Base-by-base conservation (phyloP, 2,113 vertebrate species). In the Apus apus region DNA sequence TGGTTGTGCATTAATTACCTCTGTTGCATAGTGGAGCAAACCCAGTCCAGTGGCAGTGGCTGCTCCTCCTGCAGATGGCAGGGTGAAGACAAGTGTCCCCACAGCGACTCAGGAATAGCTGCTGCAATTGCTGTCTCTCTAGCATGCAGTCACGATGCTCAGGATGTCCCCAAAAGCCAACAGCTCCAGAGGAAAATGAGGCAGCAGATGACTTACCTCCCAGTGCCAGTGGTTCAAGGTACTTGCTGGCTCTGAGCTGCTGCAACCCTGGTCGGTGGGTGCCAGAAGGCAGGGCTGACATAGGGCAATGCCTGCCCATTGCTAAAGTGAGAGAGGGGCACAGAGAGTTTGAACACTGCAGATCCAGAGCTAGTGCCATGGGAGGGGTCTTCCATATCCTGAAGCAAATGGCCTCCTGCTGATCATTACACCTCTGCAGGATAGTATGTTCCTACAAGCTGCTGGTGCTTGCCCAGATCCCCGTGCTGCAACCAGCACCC, bases 401-500 rank as follows among this genome's bases (percentile, higher is more conserved):
- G 56, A 57, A 30, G 22, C 2, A 1, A 85, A 79, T 5, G 18
- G 30, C 11, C 30, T 64, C 32, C 61, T 70, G 27, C 64, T 57
- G 40, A 46, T 34, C 13, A 19, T 27, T 7, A 51, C 50, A 23
- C 46, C 40, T 60, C 58, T 43, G 71, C 85, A 74, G 54, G 30
- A 62, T 5, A 50, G 38, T 10, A 14, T 1, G 8, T 19, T 80
- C 62, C 74, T 85, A 34, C 43, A 57, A 26, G 15, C 22, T 15
- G 45, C 45, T 48, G 51, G 26, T 72, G 46, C 2, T 0, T 84
- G 79, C 26, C 48, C 61, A 74, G 48, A n/a, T 32, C 26, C 61
- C 48, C 79, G 0, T 21, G 40, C 61, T 1, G 0, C 0, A 0
- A 22, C 22, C 1, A 0, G 34, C 9, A 29, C 40, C 74, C 48